Conservation (phyloP, 2,888 invertebrate genomes). For the Stenoptilia bipunctidactyla region DNA sequence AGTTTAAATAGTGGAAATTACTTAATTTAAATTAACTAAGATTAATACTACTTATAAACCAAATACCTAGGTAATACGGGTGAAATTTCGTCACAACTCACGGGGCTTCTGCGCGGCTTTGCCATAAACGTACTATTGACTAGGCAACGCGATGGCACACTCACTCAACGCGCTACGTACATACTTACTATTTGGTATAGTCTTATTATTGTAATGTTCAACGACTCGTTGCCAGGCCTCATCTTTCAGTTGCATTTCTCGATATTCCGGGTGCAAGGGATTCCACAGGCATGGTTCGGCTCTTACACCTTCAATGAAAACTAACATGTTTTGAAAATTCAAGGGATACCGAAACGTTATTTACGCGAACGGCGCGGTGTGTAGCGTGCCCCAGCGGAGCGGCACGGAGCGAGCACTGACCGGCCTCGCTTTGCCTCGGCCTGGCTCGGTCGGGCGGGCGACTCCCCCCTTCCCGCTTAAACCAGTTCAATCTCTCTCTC, state of each 20-base stretch:
- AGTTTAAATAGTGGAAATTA: too few relatives aligned
- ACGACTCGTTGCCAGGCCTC: constrained; percentile 52
- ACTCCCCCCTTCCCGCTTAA: constrained; percentile 17
- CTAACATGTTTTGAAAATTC: constrained; percentile 49
- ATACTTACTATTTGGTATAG: constrained; percentile 44
- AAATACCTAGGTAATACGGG: too few relatives aligned
- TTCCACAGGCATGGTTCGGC: constrained; percentile 54
- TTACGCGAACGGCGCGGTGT: constrained; percentile 6
- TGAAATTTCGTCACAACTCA: too few relatives aligned
- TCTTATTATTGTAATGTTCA: constrained; percentile 34
- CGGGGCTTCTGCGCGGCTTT: too few relatives aligned
- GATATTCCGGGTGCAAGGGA: constrained; percentile 48
- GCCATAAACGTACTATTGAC: too few relatives aligned
- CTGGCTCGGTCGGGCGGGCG: constrained; percentile 24
- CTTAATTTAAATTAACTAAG: too few relatives aligned
- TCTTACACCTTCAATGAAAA: constrained; percentile 49
- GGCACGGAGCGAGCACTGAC: constrained; percentile 13
- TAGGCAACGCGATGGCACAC: too few relatives aligned
- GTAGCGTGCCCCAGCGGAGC: constrained; percentile 12
- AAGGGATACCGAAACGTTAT: too few relatives aligned
- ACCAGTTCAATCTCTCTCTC: constrained; percentile 17
- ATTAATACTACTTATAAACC: too few relatives aligned
- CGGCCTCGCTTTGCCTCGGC: constrained; percentile 28
- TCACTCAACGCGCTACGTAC: too few relatives aligned
- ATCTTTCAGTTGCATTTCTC: constrained; percentile 44